A percentile compares a stretch with the other conserved stretches of the same genome.
These are phyloP conservation scores for Aldrovandia affinis DNA, from an alignment of 2,797 vertebrate genomes.

Conservation along the genomic window DNA sequence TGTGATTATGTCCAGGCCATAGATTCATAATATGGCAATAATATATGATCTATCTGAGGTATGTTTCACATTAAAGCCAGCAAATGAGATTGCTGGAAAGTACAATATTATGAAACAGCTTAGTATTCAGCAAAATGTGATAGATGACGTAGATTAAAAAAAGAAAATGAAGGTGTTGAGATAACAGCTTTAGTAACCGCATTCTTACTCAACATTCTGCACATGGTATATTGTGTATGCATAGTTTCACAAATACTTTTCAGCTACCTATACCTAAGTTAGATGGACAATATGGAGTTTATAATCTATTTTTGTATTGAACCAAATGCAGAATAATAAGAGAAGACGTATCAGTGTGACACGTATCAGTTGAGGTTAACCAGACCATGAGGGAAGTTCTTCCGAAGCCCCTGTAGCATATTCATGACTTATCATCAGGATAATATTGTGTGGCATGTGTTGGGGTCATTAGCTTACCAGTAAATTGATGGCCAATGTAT, in stretches of 20 bases:
- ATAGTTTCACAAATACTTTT: neutral
- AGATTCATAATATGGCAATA: neutral
- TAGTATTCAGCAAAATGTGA: too few species aligned
- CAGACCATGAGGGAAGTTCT: neutral
- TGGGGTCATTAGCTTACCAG: too few species aligned
- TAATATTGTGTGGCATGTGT: neutral
- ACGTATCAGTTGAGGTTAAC: neutral
- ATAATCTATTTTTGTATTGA: neutral
- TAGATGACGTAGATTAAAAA: too few species aligned
- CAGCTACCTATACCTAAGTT: neutral
- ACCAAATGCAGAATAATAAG: neutral
- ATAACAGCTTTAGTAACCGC: neutral
- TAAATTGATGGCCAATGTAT: too few species aligned
- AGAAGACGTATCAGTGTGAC: too few species aligned
- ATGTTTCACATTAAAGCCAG: too few species aligned
- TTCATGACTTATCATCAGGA: neutral
- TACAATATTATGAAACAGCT: too few species aligned
- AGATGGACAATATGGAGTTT: too few species aligned
- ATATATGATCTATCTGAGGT: too few species aligned
- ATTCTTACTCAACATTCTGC: neutral
- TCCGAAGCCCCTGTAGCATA: neutral
- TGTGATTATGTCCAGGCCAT: neutral
- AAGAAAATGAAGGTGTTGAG: too few species aligned
- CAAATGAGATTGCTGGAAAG: too few species aligned
- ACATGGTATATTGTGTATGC: neutral